Base-by-base conservation (phyloP, 1,140 invertebrate species). In the Cydia fagiglandana region DNA sequence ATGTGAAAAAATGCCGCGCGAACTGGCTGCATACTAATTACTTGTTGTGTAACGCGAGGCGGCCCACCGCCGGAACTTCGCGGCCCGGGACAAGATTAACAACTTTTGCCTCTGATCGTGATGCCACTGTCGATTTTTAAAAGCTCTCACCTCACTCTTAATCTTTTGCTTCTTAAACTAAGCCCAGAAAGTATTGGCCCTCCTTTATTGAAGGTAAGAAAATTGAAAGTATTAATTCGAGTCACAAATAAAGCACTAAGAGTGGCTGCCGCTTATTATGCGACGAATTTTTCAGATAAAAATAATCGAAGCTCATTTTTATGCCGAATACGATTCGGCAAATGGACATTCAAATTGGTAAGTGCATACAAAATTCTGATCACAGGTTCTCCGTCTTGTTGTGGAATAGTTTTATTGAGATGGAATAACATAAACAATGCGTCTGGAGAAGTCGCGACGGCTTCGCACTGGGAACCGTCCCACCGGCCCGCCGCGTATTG, bases 1-100 rank as follows among this genome's bases (percentile, higher is more conserved):
- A 93, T 93, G 89, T 91, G 83, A 91, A 93, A 92, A 93, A 93
- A 93, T 91, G 89, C 90, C 88, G 76, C 81, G 88, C 84, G 83
- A 81, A 84, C 85, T 83, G 80, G 78, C 84, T 84, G 91, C 87
- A 93, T 93, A 93, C 91, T 93, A 93, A 93, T 93, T 91, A 83
- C 84, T 91, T 91, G 90, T 91, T 91, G 91, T 91, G 84, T 82
- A 83, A 78, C 81, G 84, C 83, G 80, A 73, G 73, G 83, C 86
- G 83, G 80, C 81, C 83, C 79, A 83, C 78, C 78, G 79, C 78
- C 78, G 79, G 83, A 90, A 90, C 84, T 89, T 88, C 74, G 80
- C 78, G 79, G 81, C 79, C 78, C 78, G 78, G 79, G 83, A 84
- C 83, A 84, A 89, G 89, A 93, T 93, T 91, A 91, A 83, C 83